A percentile compares a stretch with the other conserved stretches of the same genome.
phyloP scores from a whole-genome alignment of 2,797 vertebrate species.

The Enteromius fasciolatus region DNA sequence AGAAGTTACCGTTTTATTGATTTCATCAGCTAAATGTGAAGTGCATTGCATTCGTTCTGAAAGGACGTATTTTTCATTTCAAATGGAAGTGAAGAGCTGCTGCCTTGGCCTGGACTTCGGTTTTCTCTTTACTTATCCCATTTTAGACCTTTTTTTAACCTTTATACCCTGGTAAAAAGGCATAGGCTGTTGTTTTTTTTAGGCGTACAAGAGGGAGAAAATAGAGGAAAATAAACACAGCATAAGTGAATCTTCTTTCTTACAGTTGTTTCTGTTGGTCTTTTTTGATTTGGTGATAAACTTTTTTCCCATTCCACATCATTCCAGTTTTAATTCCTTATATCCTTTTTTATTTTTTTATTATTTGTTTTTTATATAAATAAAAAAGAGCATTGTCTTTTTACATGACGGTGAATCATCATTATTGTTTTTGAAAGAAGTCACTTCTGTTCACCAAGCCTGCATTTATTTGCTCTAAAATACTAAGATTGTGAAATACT shows the following conservation, averaged over 20 bases:
- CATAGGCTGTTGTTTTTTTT: conserved; percentile 43
- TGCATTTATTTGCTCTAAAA: not conserved
- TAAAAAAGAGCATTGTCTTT: not conserved
- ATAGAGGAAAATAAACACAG: conserved; percentile 7
- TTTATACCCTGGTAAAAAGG: conserved; percentile 29
- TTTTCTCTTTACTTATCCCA: conserved; percentile 11
- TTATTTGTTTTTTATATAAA: not conserved
- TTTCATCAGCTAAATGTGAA: conserved; percentile 7
- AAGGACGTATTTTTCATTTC: too few species aligned
- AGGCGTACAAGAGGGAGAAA: conserved; percentile 25
- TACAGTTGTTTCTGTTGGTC: not conserved
- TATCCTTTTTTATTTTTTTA: not conserved
- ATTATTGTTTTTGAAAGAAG: not conserved
- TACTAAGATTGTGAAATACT: not conserved
- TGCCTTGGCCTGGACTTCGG: conserved; percentile 22
- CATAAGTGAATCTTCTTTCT: conserved; percentile 7
- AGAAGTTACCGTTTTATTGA: conserved; percentile 6
- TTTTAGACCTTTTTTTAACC: conserved; percentile 1
- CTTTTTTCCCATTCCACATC: conserved; percentile 6
- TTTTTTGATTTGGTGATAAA: conserved; percentile 11
- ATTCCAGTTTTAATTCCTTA: not conserved
- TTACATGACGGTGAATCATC: not conserved
- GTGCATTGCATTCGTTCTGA: not conserved
- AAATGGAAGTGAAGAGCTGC: conserved; percentile 13
- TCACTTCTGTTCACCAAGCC: not conserved